Evolutionary conservation across 1,140 invertebrate genomes (phyloP).

Genomic region (Charaxes varanes): DNA sequence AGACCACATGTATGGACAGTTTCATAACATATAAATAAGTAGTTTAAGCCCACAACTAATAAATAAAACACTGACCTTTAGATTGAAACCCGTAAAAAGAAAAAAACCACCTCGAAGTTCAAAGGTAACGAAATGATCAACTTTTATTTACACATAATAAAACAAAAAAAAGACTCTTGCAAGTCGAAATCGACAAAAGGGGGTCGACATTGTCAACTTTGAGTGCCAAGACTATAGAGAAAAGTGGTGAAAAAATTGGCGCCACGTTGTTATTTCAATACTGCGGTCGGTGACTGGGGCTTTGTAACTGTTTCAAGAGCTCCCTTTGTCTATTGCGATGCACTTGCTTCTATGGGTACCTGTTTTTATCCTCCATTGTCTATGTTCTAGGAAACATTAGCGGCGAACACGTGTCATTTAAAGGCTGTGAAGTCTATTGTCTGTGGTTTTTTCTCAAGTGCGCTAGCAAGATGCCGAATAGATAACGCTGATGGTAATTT

Average conservation of each 20-base stretch:
- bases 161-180: too few species aligned
- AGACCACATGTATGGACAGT: too few species aligned
- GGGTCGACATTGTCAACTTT: too few species aligned
- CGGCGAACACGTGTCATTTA: conserved; percentile 42
- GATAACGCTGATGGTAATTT: conserved; percentile 20
- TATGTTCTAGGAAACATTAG: conserved; percentile 45
- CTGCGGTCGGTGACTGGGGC: conserved; percentile 22
- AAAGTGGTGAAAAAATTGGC: conserved; percentile 61
- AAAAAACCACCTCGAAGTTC: too few species aligned
- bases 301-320: conserved; percentile 40
- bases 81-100: too few species aligned
- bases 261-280: conserved; percentile 38
- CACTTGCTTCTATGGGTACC: conserved; percentile 48
- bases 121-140: too few species aligned
- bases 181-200: too few species aligned
- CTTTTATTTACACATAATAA: conserved; percentile 38
- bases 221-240: too few species aligned
- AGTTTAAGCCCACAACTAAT: too few species aligned
- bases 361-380: conserved; percentile 41
- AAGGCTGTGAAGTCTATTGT: conserved; percentile 33
- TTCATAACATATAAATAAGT: too few species aligned
- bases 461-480: conserved; percentile 26
- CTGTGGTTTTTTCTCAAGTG: conserved; percentile 21
- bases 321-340: conserved; percentile 33
- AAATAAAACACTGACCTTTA: too few species aligned